These are phyloP conservation scores for Balaeniceps rex DNA, from an alignment of 2,113 vertebrate genomes.

Conservation along the genomic window DNA sequence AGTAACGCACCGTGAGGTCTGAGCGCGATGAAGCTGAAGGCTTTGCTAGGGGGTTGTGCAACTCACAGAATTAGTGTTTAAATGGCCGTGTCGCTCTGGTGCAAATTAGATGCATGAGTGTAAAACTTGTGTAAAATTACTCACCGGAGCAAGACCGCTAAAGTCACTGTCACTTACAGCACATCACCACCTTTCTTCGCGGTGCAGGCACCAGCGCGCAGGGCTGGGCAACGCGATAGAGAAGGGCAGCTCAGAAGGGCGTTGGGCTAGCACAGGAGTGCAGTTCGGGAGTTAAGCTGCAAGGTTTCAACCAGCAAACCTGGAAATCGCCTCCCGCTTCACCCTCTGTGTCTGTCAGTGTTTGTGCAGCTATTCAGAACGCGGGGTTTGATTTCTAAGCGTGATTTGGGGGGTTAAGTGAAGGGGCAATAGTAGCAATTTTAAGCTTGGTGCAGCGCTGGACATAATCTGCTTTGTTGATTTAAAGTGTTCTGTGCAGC, in stretches of 20 bases:
- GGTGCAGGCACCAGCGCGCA: not conserved
- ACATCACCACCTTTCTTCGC: not conserved
- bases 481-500: not conserved
- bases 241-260: not conserved
- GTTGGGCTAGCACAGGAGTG: not conserved
- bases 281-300: not conserved
- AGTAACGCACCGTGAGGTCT: fast-evolving
- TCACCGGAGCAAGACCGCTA: not conserved
- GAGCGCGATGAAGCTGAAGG: not conserved
- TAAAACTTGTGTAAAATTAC: not conserved
- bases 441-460: not conserved
- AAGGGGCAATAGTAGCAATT: not conserved
- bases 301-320: not conserved
- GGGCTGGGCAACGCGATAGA: not conserved
- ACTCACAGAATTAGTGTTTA: not conserved
- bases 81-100: fast-evolving
- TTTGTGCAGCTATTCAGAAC: not conserved
- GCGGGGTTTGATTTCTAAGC: not conserved
- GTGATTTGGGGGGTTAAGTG: not conserved
- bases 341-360: not conserved
- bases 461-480: not conserved
- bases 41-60: not conserved
- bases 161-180: not conserved
- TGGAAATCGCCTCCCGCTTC: not conserved
- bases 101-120: not conserved